phyloP scores from a whole-genome alignment of 1,140 invertebrate genomes.

The Calliphora vicina region DNA sequence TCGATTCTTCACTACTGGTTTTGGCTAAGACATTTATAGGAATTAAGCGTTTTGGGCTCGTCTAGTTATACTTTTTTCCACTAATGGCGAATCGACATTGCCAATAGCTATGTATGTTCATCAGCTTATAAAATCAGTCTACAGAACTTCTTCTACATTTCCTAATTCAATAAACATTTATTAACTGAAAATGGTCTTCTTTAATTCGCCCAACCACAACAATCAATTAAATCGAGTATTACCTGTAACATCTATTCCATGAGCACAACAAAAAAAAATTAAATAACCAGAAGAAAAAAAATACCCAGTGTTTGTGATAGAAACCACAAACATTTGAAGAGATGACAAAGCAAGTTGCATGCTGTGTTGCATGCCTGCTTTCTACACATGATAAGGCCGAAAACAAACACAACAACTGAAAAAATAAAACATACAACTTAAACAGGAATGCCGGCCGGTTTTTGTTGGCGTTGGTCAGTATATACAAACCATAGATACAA shows the following conservation, averaged over 20 bases:
- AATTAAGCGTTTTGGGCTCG: too few relatives aligned
- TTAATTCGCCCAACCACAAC: background rate
- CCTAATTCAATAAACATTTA: background rate
- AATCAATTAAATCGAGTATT: background rate
- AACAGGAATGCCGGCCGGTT: slow-evolving; percentile 11
- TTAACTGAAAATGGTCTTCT: background rate
- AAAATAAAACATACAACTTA: background rate
- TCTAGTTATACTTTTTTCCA: too few relatives aligned
- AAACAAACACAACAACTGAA: slow-evolving; percentile 3
- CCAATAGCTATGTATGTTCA: too few relatives aligned
- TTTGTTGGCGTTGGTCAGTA: slow-evolving; percentile 17
- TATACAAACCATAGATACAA: background rate
- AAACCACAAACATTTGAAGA: slow-evolving; percentile 21
- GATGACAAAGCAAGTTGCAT: slow-evolving; percentile 20
- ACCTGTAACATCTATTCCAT: background rate
- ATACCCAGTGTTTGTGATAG: background rate
- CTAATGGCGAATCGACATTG: too few relatives aligned
- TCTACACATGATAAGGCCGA: background rate
- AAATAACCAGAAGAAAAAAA: background rate
- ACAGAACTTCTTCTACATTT: background rate
- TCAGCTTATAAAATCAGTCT: too few relatives aligned
- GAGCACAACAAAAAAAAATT: background rate
- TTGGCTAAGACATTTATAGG: too few relatives aligned
- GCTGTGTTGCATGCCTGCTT: slow-evolving; percentile 1
- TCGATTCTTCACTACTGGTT: too few relatives aligned